A percentile compares a stretch with the other conserved stretches of the same genome.
These are phyloP conservation scores for Bambusicola thoracicus DNA, from an alignment of 2,113 vertebrate genomes.

Conservation along the genomic window DNA sequence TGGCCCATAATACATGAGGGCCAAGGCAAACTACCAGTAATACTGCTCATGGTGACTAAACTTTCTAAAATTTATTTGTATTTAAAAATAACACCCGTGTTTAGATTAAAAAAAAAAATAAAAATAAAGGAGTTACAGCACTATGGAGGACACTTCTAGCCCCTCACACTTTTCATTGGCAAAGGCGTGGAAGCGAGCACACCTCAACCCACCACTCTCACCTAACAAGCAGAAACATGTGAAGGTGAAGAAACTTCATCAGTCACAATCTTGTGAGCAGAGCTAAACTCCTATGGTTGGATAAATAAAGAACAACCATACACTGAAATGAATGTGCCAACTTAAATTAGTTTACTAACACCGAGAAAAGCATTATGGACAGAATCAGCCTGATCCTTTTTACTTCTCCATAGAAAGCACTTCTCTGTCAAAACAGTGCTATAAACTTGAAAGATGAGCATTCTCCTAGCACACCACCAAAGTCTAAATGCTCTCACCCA, in stretches of 20 bases:
- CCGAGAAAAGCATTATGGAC: too few relatives aligned
- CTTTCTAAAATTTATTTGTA: background rate
- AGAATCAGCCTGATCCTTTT: background rate
- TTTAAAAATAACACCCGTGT: background rate
- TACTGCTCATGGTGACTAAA: background rate
- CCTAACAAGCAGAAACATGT: background rate
- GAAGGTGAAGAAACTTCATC: background rate
- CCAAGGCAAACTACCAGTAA: background rate
- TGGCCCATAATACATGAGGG: background rate
- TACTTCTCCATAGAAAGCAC: background rate
- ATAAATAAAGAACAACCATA: background rate
- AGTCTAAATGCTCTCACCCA: background rate
- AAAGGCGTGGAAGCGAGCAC: background rate
- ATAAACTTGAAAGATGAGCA: background rate
- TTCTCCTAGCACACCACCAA: background rate
- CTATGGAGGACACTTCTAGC: background rate
- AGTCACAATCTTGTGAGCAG: background rate
- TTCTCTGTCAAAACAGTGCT: background rate
- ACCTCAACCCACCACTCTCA: background rate
- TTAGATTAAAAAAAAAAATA: background rate
- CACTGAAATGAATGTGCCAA: background rate
- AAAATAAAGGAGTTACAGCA: background rate
- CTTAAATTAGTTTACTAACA: too few relatives aligned
- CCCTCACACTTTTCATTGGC: background rate
- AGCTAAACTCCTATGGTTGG: background rate